These are phyloP conservation scores for Rhagium mordax DNA, from an alignment of 2,888 invertebrate species.

Conservation along the genomic window DNA sequence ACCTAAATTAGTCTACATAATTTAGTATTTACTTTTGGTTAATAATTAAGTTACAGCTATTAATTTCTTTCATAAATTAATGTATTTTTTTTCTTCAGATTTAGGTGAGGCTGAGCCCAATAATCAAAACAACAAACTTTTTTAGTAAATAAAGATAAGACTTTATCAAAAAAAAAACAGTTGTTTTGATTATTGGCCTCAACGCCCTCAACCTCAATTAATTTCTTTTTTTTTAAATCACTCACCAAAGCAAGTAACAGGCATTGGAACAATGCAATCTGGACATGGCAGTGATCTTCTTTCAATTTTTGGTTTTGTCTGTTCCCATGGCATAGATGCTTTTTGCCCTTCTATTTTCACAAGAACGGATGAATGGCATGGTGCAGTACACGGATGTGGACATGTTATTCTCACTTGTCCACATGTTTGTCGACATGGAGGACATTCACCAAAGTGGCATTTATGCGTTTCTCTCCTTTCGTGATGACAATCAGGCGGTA, in stretches of 20 bases:
- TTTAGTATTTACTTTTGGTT: no score
- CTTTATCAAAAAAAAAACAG: no score
- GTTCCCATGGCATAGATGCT: constrained; percentile 80
- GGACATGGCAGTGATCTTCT: constrained; percentile 78
- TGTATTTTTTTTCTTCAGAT: no score
- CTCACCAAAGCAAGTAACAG: constrained; percentile 77
- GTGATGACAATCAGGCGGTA: constrained; percentile 90
- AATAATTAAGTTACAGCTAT: no score
- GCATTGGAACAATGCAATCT: constrained; percentile 79
- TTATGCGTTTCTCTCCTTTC: constrained; percentile 79
- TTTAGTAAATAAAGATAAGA: no score
- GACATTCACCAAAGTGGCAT: constrained; percentile 89
- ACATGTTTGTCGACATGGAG: constrained; percentile 86
- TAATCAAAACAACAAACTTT: no score
- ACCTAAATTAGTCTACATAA: no score
- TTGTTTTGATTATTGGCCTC: no score
- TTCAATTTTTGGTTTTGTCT: constrained; percentile 68
- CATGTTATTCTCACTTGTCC: constrained; percentile 74
- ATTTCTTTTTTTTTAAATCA: no score
- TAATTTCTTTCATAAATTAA: no score
- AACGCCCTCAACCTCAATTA: no score
- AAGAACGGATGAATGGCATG: constrained; percentile 85
- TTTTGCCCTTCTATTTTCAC: constrained; percentile 75
- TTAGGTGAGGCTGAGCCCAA: no score
- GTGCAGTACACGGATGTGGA: constrained; percentile 78